Evolutionary conservation across 1,140 invertebrate species (phyloP).

Genomic region (Psix sp.): DNA sequence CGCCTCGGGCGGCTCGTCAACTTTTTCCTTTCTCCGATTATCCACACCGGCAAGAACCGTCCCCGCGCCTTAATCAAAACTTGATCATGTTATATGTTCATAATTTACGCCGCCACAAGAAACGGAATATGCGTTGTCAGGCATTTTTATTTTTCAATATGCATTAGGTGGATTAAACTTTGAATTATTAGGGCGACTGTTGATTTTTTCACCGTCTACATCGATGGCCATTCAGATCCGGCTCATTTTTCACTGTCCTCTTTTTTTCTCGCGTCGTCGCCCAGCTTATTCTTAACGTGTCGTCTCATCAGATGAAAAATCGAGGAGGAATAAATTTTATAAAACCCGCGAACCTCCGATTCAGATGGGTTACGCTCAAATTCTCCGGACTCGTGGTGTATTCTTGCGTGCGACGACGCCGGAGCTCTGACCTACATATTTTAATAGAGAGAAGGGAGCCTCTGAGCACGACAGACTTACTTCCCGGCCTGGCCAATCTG

Average conservation of each 20-base stretch:
- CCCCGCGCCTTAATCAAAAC: constrained; percentile 42
- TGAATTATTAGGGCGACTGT: constrained; percentile 28
- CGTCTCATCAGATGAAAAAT: constrained; percentile 31
- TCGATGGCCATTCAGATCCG: constrained; percentile 6
- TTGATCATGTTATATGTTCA: constrained; percentile 49
- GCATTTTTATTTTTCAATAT: constrained; percentile 4
- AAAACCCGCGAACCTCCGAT: constrained; percentile 20
- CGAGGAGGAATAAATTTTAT: constrained; percentile 38
- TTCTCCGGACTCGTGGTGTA: constrained; percentile 20
- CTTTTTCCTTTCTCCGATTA: constrained; percentile 42
- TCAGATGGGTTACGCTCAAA: constrained; percentile 27
- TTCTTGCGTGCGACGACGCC: constrained; percentile 9
- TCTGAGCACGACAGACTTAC: constrained; percentile 1
- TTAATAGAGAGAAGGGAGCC: constrained; percentile 20
- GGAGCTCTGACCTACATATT: constrained; percentile 53
- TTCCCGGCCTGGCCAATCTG: constrained; percentile 2
- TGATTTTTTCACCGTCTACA: constrained; percentile 10
- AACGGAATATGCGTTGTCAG: too few species aligned
- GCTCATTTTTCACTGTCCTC: constrained; percentile 2
- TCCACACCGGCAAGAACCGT: constrained; percentile 18
- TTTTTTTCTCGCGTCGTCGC: not conserved
- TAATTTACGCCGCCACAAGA: constrained; percentile 26
- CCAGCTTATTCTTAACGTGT: not conserved
- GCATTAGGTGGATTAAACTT: constrained; percentile 14
- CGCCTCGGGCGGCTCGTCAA: constrained; percentile 21